Evolutionary conservation across 2,888 invertebrate species (phyloP).

Genomic region (Polymixis lichenea): DNA sequence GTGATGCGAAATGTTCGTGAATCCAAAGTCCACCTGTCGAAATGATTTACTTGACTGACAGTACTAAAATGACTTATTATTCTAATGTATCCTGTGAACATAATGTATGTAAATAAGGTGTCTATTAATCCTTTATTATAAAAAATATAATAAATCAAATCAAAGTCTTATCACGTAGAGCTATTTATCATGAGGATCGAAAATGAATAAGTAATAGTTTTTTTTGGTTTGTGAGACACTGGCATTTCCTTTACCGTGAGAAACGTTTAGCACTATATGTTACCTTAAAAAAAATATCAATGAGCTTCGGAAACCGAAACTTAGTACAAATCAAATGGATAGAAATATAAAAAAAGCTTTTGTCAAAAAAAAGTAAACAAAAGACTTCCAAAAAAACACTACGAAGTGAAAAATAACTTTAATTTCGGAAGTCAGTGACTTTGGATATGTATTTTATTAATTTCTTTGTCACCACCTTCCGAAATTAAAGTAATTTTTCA

Average conservation of each 20-base stretch:
- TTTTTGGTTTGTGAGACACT: constrained; percentile 4
- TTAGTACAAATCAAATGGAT: not conserved
- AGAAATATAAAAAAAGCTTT: not conserved
- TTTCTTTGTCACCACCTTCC: no score
- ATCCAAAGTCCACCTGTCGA: not conserved
- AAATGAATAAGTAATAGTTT: constrained; percentile 35
- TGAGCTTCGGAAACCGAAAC: constrained; percentile 3
- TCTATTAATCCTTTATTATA: constrained; percentile 11
- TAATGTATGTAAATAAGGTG: constrained; percentile 10
- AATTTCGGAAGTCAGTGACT: no score
- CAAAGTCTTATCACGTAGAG: constrained; percentile 30
- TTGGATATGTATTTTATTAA: no score
- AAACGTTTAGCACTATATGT: constrained; percentile 9
- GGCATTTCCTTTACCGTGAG: constrained; percentile 30
- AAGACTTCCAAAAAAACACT: no score
- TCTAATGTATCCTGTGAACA: constrained; percentile 12
- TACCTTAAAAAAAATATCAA: constrained; percentile 19
- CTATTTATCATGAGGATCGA: constrained; percentile 35
- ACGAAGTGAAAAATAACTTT: no score
- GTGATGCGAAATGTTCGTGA: no score
- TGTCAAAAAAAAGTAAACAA: no score
- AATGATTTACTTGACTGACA: constrained; percentile 28
- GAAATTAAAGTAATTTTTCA: no score
- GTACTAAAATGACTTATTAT: constrained; percentile 18
- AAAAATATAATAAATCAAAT: constrained; percentile 20